Evolutionary conservation across 2,888 invertebrate genomes (phyloP), one percentile per base, ranked within the genome.

Genomic region (Lasioglossum marginatum): DNA sequence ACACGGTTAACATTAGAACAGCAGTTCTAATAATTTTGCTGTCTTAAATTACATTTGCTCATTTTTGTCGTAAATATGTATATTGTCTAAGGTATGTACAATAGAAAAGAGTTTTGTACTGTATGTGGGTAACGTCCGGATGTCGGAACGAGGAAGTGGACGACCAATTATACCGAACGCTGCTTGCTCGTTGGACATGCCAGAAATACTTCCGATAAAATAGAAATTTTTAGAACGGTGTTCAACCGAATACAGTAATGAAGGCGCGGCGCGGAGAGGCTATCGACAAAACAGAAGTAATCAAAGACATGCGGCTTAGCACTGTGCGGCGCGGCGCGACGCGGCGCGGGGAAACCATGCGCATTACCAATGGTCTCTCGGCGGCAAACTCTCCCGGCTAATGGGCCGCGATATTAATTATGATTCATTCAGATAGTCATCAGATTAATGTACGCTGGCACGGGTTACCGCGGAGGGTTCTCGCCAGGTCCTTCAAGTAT

Each of bases 381-480:
- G 74, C 71, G 79, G 72, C 87, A 40, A 70, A 80, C 82, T 83
- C 89, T 88, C 78, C 52, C 83, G 85, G 80, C 88, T 93, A 92
- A 91, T 92, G 92, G 91, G 82, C 87, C 85, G 80, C 82, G 87
- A 91, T 92, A 90, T 91, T 92, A 92, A 92, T 93, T 92, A 91
- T 91, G 88, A 92, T 92, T 91, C 89, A 92, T 91, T 89, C 87
- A 85, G 87, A 92, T 92, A 90, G 91, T 91, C 89, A 91, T 92
- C 89, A 87, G 88, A 93, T 92, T 93, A 93, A 92, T 92, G 91
- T 83, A 88, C 77, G 74, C 87, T 79, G 82, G 88, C 90, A 88
- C 81, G 86, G 89, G 83, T 88, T 87, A 87, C 86, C 70, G 87
- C 80, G 19, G 77, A 72, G 71, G 81, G 85, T 80, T 86, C 83